A percentile compares a stretch with the other conserved stretches of the same genome.
Evolutionary conservation across 1,140 invertebrate genomes (phyloP).

Genomic region (Meloidogyne floridensis): DNA sequence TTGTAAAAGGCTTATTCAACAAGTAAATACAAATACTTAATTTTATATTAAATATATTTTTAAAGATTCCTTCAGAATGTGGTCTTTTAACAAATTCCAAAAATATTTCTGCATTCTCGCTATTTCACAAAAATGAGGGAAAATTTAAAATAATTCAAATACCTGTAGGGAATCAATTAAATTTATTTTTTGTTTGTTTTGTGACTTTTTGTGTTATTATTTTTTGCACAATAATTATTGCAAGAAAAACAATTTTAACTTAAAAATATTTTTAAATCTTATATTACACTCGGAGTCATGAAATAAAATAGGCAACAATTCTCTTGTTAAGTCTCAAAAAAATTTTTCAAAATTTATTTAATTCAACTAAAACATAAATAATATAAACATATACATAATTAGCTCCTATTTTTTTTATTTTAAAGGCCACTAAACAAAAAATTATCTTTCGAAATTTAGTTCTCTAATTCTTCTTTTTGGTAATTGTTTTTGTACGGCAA

Average conservation of each 20-base stretch:
- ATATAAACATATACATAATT: neutral
- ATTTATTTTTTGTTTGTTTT: slow-evolving; percentile 7
- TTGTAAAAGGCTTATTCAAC: neutral
- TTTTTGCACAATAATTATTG: neutral
- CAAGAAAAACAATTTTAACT: neutral
- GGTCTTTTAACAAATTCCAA: neutral
- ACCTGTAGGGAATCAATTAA: slow-evolving; percentile 3
- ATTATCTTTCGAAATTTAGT: neutral
- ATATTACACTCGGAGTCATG: no score
- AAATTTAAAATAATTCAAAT: slow-evolving; percentile 4
- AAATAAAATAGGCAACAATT: no score
- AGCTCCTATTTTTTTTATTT: neutral
- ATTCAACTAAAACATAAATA: neutral
- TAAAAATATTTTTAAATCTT: neutral
- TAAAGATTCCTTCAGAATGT: neutral
- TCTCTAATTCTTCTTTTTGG: neutral
- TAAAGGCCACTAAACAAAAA: slow-evolving; percentile 3
- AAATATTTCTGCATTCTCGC: neutral
- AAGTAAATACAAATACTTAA: neutral
- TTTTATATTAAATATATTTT: neutral
- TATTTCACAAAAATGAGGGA: neutral
- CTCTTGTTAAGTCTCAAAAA: no score
- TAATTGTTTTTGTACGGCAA: slow-evolving; percentile 27
- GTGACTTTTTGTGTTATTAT: neutral
- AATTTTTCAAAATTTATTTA: neutral